Evolutionary conservation across 2,888 invertebrate species (phyloP).

Genomic region (Tinea trinotella): DNA sequence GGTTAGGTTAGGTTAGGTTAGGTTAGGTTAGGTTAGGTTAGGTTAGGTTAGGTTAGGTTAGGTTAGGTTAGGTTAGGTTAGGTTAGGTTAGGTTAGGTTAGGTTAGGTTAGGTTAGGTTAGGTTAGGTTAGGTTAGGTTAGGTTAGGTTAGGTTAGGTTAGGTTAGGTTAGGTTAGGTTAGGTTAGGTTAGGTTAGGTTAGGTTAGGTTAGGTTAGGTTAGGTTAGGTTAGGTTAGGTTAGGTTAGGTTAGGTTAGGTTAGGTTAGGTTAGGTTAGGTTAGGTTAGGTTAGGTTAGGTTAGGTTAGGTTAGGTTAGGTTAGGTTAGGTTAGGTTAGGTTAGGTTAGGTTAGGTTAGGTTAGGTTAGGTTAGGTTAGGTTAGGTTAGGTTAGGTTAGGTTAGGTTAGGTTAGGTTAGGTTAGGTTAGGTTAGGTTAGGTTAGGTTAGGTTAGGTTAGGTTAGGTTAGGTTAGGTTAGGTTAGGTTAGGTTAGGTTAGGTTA

Average conservation of each 20-base stretch:
- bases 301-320: constrained; percentile 24
- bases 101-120: constrained; percentile 24
- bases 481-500: constrained; percentile 26
- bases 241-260: constrained; percentile 22
- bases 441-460: constrained; percentile 24
- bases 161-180: constrained; percentile 25
- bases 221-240: constrained; percentile 23
- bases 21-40: constrained; percentile 25
- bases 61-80: constrained; percentile 25
- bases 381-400: constrained; percentile 23
- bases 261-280: constrained; percentile 23
- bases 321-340: constrained; percentile 24
- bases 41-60: constrained; percentile 25
- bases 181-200: constrained; percentile 23
- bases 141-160: constrained; percentile 25
- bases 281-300: constrained; percentile 26
- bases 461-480: constrained; percentile 26
- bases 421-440: constrained; percentile 22
- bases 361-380: constrained; percentile 24
- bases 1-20: constrained; percentile 25
- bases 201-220: constrained; percentile 23
- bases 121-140: constrained; percentile 25
- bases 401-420: constrained; percentile 23
- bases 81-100: constrained; percentile 24
- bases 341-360: constrained; percentile 23